Base-by-base conservation (phyloP, 64 coral and sea anemone species). In the Platygyra sinensis region DNA sequence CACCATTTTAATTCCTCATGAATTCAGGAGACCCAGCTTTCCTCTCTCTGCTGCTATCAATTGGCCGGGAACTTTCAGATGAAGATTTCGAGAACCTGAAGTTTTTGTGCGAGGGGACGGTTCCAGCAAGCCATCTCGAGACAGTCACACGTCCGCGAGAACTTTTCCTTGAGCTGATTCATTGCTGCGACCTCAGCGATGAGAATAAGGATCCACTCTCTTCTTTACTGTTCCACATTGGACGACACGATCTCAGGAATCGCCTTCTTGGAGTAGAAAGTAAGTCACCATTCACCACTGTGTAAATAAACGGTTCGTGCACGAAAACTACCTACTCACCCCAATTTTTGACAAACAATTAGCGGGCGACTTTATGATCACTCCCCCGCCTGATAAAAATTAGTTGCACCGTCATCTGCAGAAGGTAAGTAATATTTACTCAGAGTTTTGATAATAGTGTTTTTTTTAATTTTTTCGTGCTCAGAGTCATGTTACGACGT, bases 11-110 rank as follows among this genome's bases (percentile, higher is more conserved):
- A 67, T 67, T 24, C 16, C 25, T 12, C 19, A 97, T 97, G 95
- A 92, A 94, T 71, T 52, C 80, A 82, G 84, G 61, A 67, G 90
- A 94, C 25, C 88, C 93, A 84, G 83, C 88, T 52, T 96, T 96
- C 73, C 74, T 92, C 16, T 89, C 92, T 17, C 79, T 80, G 11
- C 91, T 94, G 30, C 88, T 97, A 20, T 81, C 80, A 4, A 94
- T 97, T 74, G 91, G 88, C 5, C 89, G 80, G 10, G 95, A 94
- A 69, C 67, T 92, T 2, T 87, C 88, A 4, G 88, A 94, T 31
- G 95, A 97, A 62, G 95, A 97, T 79, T 93, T 97, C 67, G 87
- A 69, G 57, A 97, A 97, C 78, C 67, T 97, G 77, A 97, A 94
- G 67, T 96, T 96, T 90, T 84, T 96, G 0, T 96, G 95, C 74